Evolutionary conservation across 2,888 invertebrate genomes (phyloP), one percentile per base, ranked within the genome.

Genomic region (Blastobasis adustella): DNA sequence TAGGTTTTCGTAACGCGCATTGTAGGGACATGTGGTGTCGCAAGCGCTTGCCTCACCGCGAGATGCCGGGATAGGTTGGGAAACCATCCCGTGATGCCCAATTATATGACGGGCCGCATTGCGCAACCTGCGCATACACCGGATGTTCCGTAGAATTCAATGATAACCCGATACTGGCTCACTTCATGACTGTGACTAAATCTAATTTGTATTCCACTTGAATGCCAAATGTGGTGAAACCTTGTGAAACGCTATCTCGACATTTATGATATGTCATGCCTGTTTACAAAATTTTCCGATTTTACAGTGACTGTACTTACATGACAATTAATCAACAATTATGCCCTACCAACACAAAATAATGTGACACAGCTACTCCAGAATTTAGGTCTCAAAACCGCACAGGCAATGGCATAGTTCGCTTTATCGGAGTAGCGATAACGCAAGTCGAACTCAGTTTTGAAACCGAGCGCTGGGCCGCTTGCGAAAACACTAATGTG

Each of bases 401-500:
- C 77, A 77, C 69, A 69, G 68, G 74, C 78, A 71, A 76, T 73
- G 80, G 73, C 78, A 78, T 76, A 77, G 83, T 76, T 80, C 67
- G 73, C 75, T 86, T 86, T 87, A 87, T 86, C 87, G 82, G 79
- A 78, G 76, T 64, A 63, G 76, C 83, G 87, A 88, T 88, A 88
- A 85, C 83, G 85, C 79, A 82, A 84, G 84, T 80, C 79, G 81
- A 81, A 80, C 82, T 76, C 66, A 66, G 79, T 87, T 87, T 86
- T 84, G 86, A 86, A 87, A 86, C 82, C 73, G 76, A 78, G 80
- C 80, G 79, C 73, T 85, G 85, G 83, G 87, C 84, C 76, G 84
- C 86, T 89, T 89, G 89, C 89, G 89, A 88, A 89, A 89, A 88
- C 81, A 70, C 85, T 85, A 89, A 89, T 88, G 87, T 87, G 88